phyloP scores from a whole-genome alignment of 1,140 invertebrate genomes.

The Camponotus floridanus region DNA sequence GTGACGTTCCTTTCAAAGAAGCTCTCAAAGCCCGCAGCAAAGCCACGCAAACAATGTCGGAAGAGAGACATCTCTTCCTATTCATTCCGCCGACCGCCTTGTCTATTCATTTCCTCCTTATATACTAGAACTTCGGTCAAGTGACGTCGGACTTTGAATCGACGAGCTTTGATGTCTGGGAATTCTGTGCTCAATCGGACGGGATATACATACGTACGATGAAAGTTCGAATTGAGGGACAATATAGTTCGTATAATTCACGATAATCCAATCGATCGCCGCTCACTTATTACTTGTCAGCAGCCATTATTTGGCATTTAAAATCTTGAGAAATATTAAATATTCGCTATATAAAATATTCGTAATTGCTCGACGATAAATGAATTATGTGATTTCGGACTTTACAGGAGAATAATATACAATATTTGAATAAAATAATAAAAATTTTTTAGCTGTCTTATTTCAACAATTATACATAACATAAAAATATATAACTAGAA shows the following conservation, averaged over 20 bases:
- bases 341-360: not conserved
- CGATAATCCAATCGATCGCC: slow-evolving; percentile 38
- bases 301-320: slow-evolving; percentile 10
- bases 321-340: slow-evolving; percentile 53
- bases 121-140: slow-evolving; percentile 43
- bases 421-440: not conserved
- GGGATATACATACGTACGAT: not conserved
- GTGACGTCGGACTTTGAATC: slow-evolving; percentile 35
- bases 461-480: not conserved
- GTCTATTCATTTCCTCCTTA: slow-evolving; percentile 60
- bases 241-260: slow-evolving; percentile 27
- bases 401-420: not conserved
- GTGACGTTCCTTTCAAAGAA: slow-evolving; percentile 1
- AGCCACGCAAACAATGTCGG: slow-evolving; percentile 51
- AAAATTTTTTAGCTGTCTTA: not conserved
- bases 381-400: not conserved
- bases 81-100: slow-evolving; percentile 35
- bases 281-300: not conserved
- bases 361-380: not conserved
- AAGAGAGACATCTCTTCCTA: slow-evolving; percentile 38
- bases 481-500: too few species aligned
- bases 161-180: slow-evolving; percentile 67
- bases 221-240: slow-evolving; percentile 39
- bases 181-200: slow-evolving; percentile 50
- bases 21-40: slow-evolving; percentile 15